Evolutionary conservation across 2,113 vertebrate genomes (phyloP).

Genomic region (Catharus minimus): DNA sequence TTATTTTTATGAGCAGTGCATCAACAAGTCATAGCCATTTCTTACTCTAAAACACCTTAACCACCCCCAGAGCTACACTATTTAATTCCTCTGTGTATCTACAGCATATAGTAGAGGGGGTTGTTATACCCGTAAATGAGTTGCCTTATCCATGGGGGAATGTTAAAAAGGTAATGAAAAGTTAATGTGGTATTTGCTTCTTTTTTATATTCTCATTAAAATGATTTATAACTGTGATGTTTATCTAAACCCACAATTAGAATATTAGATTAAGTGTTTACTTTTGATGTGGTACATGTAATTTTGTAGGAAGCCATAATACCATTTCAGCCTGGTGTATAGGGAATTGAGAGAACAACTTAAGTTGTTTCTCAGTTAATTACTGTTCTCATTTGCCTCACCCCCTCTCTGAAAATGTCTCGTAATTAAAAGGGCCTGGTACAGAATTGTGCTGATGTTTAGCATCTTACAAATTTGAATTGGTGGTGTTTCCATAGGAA

Average conservation of each 20-base stretch:
- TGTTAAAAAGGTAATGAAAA: slow-evolving; percentile 47
- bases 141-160: not conserved
- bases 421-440: not conserved
- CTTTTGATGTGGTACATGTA: slow-evolving; percentile 9
- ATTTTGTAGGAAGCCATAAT: slow-evolving; percentile 9
- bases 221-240: not conserved
- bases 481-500: not conserved
- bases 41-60: slow-evolving; percentile 5
- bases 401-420: not conserved
- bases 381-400: slow-evolving; percentile 17
- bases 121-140: slow-evolving; percentile 1
- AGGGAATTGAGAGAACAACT: slow-evolving; percentile 33
- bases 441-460: not conserved
- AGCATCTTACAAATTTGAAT: not conserved
- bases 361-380: slow-evolving; percentile 17
- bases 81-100: not conserved
- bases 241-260: slow-evolving; percentile 44
- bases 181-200: slow-evolving; percentile 36
- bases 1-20: not conserved
- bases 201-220: slow-evolving; percentile 35
- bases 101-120: not conserved
- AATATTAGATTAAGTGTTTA: slow-evolving; percentile 49
- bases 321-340: not conserved
- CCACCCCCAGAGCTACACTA: not conserved
- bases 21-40: not conserved